Conservation (phyloP, 2,888 invertebrate genomes). For the Drosophila longiperda region DNA sequence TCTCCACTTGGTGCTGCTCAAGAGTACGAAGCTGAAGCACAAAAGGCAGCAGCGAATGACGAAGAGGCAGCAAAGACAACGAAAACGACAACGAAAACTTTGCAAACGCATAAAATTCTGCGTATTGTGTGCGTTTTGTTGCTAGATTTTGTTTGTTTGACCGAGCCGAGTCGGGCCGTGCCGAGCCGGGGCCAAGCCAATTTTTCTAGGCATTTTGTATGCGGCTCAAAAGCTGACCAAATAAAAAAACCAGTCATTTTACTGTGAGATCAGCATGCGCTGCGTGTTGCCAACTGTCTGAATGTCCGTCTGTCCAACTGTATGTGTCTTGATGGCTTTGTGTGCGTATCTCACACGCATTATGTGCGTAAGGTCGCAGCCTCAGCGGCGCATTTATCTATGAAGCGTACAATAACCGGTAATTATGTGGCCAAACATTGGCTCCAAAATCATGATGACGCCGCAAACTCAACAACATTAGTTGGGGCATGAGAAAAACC, state of each 20-base stretch:
- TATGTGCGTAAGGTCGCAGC: constrained; percentile 76
- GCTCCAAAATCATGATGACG: constrained; percentile 63
- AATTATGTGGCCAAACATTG: constrained; percentile 56
- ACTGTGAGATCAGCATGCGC: constrained; percentile 73
- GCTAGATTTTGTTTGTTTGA: constrained; percentile 51
- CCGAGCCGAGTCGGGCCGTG: constrained; percentile 41
- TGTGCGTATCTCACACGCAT: constrained; percentile 67
- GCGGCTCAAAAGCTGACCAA: constrained; percentile 23
- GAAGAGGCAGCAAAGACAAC: constrained; percentile 15
- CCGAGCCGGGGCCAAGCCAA: constrained; percentile 33
- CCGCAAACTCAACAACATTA: constrained; percentile 53
- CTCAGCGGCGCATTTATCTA: constrained; percentile 69
- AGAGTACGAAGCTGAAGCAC: constrained; percentile 52
- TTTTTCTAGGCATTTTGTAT: constrained; percentile 41
- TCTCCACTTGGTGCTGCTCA: constrained; percentile 29
- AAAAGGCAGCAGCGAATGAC: constrained; percentile 45
- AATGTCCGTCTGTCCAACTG: constrained; percentile 3
- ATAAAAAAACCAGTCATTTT: constrained; percentile 62
- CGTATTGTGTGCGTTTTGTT: constrained; percentile 43
- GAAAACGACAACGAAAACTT: constrained; percentile 68
- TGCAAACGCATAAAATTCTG: constrained; percentile 78
- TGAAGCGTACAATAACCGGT: constrained; percentile 63
- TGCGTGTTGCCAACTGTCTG: constrained; percentile 55
- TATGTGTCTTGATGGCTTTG: constrained; percentile 12
- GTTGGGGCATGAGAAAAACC: constrained; percentile 57